Percentiles rank a stretch among this genome's conserved stretches.
These are phyloP conservation scores for Brachypodius melanocephalos DNA, from an alignment of 2,113 vertebrate species.

Conservation along the genomic window DNA sequence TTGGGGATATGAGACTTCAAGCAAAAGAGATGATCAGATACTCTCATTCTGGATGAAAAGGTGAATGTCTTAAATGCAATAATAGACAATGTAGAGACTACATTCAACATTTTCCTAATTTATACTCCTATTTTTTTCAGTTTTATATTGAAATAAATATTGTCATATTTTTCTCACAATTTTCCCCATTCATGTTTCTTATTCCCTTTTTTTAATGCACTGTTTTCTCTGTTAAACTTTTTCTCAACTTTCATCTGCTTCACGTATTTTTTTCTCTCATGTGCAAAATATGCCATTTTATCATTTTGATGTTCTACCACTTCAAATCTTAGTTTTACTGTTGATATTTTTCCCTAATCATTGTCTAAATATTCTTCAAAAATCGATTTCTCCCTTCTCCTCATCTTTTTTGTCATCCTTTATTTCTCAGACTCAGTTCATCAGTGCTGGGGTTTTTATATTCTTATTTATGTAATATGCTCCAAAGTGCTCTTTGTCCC, in stretches of 20 bases:
- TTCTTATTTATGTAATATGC: background rate
- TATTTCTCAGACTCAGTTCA: background rate
- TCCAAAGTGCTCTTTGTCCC: background rate
- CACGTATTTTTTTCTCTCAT: background rate
- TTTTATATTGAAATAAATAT: background rate
- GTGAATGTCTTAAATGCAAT: background rate
- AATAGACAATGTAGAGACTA: background rate
- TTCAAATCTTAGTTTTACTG: background rate
- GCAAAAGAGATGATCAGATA: background rate
- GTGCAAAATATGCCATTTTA: background rate
- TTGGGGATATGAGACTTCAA: fast-evolving
- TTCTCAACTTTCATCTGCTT: background rate
- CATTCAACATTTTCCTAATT: background rate
- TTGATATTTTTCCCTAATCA: background rate
- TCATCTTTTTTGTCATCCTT: background rate
- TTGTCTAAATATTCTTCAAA: background rate
- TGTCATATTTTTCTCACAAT: background rate
- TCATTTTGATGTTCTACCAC: background rate
- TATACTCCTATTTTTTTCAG: background rate
- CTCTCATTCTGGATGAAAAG: background rate
- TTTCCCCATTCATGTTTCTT: fast-evolving
- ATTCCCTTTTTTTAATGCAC: background rate
- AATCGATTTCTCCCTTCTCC: background rate
- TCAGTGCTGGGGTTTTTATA: fast-evolving
- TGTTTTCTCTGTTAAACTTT: background rate